Evolutionary conservation across 2,888 invertebrate species (phyloP).

Genomic region (Hypomecis punctinalis): DNA sequence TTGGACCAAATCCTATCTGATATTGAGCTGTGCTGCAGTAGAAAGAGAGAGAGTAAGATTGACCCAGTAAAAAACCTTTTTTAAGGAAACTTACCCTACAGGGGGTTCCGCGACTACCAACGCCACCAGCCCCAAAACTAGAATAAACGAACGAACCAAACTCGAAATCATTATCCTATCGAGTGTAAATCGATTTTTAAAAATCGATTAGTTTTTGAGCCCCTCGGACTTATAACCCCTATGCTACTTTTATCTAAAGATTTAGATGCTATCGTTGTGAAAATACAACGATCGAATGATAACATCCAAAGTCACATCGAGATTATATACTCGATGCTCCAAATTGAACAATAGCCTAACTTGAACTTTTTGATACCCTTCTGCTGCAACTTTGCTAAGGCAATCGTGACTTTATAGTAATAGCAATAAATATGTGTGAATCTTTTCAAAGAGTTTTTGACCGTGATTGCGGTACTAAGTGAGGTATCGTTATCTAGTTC

Average conservation of each 20-base stretch:
- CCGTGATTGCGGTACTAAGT: conserved; percentile 1
- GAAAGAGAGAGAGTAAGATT: too few species aligned
- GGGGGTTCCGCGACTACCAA: conserved; percentile 35
- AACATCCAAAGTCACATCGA: background rate
- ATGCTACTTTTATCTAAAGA: background rate
- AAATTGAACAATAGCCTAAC: conserved; percentile 5
- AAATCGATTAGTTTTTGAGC: background rate
- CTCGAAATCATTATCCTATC: conserved; percentile 1
- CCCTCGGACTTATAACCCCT: background rate
- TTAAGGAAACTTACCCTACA: conserved; percentile 28
- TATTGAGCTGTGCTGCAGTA: background rate
- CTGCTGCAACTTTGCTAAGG: background rate
- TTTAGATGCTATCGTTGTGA: conserved; percentile 4
- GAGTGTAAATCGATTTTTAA: background rate
- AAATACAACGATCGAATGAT: conserved; percentile 11
- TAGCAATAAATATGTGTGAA: background rate
- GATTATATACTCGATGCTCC: conserved; percentile 2
- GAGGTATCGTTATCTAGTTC: conserved; percentile 4
- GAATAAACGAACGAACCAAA: conserved; percentile 19
- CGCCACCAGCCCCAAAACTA: conserved; percentile 24
- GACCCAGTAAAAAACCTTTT: too few species aligned
- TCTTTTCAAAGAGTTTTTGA: conserved; percentile 10
- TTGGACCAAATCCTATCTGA: background rate
- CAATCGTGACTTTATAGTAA: background rate
- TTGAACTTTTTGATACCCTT: conserved; percentile 1